A percentile compares a stretch with the other conserved stretches of the same genome.
Evolutionary conservation across 2,113 vertebrate genomes (phyloP).

Genomic region (Protomyctophum bolini): DNA sequence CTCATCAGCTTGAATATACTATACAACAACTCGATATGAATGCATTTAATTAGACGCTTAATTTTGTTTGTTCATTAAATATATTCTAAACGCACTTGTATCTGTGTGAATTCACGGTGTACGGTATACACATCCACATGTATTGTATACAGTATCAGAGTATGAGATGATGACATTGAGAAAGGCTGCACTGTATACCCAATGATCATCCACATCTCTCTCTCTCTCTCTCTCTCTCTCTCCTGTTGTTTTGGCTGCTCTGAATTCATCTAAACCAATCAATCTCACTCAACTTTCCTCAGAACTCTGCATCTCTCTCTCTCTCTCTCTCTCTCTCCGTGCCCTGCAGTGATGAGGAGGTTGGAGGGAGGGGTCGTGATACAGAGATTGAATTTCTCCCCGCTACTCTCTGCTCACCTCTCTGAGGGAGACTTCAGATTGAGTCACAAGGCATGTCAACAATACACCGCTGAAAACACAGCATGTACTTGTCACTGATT

Average conservation of each 20-base stretch:
- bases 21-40: background rate
- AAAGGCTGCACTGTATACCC: background rate
- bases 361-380: background rate
- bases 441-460: constrained; percentile 28
- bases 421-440: constrained; percentile 29
- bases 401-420: constrained; percentile 23
- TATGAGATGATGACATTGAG: background rate
- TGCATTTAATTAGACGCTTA: background rate
- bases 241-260: constrained; percentile 34
- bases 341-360: too few relatives aligned
- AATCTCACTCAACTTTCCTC: constrained; percentile 41
- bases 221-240: constrained; percentile 17
- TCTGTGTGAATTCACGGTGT: background rate
- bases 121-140: too few relatives aligned
- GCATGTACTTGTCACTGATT: constrained; percentile 17
- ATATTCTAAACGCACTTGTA: background rate
- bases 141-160: background rate
- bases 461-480: constrained; percentile 32
- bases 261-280: constrained; percentile 47
- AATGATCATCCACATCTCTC: background rate
- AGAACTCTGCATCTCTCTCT: too few relatives aligned
- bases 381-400: constrained; percentile 17
- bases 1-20: background rate
- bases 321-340: too few relatives aligned
- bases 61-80: background rate